A percentile compares a stretch with the other conserved stretches of the same genome.
These are phyloP conservation scores for Coregonus clupeaformis DNA, from an alignment of 2,113 vertebrate species.

Conservation along the genomic window DNA sequence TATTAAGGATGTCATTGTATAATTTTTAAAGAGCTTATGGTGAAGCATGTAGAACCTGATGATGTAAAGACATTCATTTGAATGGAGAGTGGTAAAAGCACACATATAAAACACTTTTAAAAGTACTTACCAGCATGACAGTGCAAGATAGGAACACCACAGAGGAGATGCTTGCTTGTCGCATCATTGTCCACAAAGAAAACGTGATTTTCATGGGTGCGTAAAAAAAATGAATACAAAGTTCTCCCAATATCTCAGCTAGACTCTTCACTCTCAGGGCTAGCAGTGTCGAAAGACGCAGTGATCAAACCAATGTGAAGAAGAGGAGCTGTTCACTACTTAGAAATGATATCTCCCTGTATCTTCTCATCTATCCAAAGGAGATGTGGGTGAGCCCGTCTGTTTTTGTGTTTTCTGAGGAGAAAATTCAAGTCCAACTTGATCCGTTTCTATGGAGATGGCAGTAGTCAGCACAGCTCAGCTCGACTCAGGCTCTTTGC, in stretches of 20 bases:
- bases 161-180: constrained; percentile 17
- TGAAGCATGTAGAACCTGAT: too few relatives aligned
- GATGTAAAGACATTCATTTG: too few relatives aligned
- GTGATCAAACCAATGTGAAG: neutral
- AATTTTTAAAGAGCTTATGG: too few relatives aligned
- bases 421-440: neutral
- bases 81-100: too few relatives aligned
- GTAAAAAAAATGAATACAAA: neutral
- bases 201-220: constrained; percentile 13
- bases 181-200: constrained; percentile 15
- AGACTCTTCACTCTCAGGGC: too few relatives aligned
- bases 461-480: constrained; percentile 14
- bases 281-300: neutral
- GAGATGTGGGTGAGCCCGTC: neutral
- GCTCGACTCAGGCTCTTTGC: constrained; percentile 10
- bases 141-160: constrained; percentile 40
- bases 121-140: constrained; percentile 42
- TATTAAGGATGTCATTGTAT: too few relatives aligned
- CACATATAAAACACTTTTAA: neutral
- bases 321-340: neutral
- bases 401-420: neutral
- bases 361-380: neutral
- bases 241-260: neutral
- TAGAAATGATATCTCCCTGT: neutral
- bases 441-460: neutral